Evolutionary conservation across 1,140 invertebrate genomes (phyloP).

Genomic region (Pseudoatta argentina): DNA sequence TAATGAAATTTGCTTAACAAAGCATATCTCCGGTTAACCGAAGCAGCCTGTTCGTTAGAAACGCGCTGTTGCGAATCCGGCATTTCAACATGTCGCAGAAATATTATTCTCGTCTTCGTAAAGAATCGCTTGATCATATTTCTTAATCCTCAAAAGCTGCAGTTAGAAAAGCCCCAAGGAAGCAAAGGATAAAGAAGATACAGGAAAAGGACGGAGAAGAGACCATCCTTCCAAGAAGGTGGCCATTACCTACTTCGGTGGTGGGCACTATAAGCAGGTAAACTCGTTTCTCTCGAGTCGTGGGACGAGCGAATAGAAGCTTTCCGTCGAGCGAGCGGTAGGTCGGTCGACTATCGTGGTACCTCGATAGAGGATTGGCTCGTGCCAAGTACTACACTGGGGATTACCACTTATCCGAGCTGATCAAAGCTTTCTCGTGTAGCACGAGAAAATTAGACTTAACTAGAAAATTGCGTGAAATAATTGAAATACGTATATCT

Average conservation of each 20-base stretch:
- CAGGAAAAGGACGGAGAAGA: background rate
- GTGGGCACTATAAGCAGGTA: conserved; percentile 48
- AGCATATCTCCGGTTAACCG: conserved; percentile 22
- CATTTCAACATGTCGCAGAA: conserved; percentile 32
- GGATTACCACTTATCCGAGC: conserved; percentile 23
- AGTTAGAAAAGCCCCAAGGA: background rate
- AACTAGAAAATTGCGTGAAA: conserved; percentile 17
- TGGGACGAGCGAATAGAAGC: conserved; percentile 24
- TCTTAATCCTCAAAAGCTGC: conserved; percentile 31
- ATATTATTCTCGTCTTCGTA: background rate
- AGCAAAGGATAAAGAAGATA: background rate
- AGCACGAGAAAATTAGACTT: background rate
- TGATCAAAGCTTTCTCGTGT: conserved; percentile 16
- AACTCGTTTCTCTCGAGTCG: conserved; percentile 37
- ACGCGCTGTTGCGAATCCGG: background rate
- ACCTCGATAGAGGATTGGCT: conserved; percentile 41
- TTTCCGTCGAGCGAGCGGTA: conserved; percentile 11
- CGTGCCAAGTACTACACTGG: conserved; percentile 34
- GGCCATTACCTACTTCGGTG: conserved; percentile 47
- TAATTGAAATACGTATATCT: conserved; percentile 1
- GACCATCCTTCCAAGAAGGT: conserved; percentile 26
- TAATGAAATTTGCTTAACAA: conserved; percentile 43
- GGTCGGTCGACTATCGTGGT: conserved; percentile 1
- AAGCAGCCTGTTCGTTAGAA: background rate
- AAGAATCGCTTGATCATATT: conserved; percentile 21